These are phyloP conservation scores for Gandaritis pyraliata DNA, from an alignment of 2,888 invertebrate species.

Conservation along the genomic window DNA sequence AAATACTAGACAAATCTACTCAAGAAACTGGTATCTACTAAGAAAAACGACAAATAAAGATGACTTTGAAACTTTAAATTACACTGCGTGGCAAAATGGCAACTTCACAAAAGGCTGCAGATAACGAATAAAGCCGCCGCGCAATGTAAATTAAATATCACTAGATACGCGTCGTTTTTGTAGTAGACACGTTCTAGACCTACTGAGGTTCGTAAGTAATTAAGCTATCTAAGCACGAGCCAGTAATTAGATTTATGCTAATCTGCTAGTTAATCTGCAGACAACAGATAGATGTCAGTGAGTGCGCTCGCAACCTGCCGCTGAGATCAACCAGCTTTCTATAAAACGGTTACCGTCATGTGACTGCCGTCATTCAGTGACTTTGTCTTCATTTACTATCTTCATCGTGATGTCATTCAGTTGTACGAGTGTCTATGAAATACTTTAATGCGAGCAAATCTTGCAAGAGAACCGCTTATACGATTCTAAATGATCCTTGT, in stretches of 20 bases:
- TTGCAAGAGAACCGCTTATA: too few relatives aligned
- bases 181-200: not conserved
- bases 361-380: not conserved
- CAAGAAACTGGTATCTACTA: not conserved
- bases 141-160: too few relatives aligned
- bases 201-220: constrained; percentile 16
- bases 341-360: not conserved
- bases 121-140: not conserved
- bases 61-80: too few relatives aligned
- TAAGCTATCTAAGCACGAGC: constrained; percentile 14
- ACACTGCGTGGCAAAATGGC: too few relatives aligned
- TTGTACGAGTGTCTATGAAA: too few relatives aligned
- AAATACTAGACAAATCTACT: not conserved
- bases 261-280: constrained; percentile 25
- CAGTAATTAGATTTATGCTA: constrained; percentile 33
- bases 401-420: too few relatives aligned
- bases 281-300: constrained; percentile 22
- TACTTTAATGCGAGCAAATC: too few relatives aligned
- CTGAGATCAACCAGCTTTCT: not conserved
- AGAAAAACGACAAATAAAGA: too few relatives aligned
- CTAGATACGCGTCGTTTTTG: too few relatives aligned
- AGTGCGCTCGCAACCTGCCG: constrained; percentile 7
- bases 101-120: not conserved
- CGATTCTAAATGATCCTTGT: too few relatives aligned
- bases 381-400: too few relatives aligned